phyloP scores from a whole-genome alignment of 2,113 vertebrate genomes.

The Helogale parvula region DNA sequence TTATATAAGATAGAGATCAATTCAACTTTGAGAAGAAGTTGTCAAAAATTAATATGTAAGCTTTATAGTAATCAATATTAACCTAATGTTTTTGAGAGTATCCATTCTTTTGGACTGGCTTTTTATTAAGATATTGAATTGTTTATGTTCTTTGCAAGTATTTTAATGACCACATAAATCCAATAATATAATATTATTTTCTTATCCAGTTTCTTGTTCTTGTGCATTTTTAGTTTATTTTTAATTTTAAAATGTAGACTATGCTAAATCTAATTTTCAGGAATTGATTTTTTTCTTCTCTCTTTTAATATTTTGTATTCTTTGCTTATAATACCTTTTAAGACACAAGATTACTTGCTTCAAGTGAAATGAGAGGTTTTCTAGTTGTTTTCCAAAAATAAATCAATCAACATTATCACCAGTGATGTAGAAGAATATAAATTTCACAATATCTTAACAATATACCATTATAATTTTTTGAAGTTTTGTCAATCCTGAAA shows the following conservation, averaged over 20 bases:
- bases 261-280: not conserved
- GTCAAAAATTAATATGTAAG: not conserved
- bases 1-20: not conserved
- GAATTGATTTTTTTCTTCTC: not conserved
- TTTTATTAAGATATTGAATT: slow-evolving; percentile 18
- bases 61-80: slow-evolving; percentile 24
- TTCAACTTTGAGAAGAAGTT: slow-evolving; percentile 1
- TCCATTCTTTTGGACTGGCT: not conserved
- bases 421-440: not conserved
- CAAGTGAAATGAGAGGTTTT: not conserved
- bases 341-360: not conserved
- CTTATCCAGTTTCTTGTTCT: not conserved
- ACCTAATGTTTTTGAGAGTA: not conserved
- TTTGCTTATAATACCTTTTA: not conserved
- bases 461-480: not conserved
- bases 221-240: not conserved
- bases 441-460: not conserved
- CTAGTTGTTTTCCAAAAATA: not conserved
- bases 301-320: not conserved
- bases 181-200: not conserved
- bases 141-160: not conserved
- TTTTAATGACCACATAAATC: slow-evolving; percentile 2
- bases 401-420: not conserved
- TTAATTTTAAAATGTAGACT: not conserved
- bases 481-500: not conserved